Percentiles rank a stretch among this genome's conserved stretches.
phyloP scores from a whole-genome alignment of 2,113 vertebrate species.

The Cebidichthys violaceus region DNA sequence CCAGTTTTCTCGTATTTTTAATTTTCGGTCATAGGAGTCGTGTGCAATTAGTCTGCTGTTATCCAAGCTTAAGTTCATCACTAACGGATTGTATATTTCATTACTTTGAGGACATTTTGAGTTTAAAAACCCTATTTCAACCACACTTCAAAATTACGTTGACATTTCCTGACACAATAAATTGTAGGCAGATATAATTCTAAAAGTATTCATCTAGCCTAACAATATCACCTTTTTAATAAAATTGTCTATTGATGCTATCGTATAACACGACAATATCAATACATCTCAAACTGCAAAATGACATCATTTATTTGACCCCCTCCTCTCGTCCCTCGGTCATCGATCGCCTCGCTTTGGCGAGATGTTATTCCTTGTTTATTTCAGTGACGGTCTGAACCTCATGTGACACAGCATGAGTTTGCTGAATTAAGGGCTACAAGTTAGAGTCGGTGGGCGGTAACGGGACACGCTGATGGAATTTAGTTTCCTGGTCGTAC shows the following conservation, averaged over 20 bases:
- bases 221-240: background rate
- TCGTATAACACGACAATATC: background rate
- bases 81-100: too few relatives aligned
- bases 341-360: too few relatives aligned
- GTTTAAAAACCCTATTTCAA: background rate
- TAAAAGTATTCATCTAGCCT: background rate
- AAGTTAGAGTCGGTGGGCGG: too few relatives aligned
- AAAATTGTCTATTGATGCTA: background rate
- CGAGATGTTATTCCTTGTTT: too few relatives aligned
- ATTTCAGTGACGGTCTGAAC: too few relatives aligned
- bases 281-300: background rate
- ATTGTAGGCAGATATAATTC: background rate
- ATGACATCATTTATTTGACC: background rate
- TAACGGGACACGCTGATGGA: background rate
- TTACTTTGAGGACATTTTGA: background rate
- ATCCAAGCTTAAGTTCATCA: background rate
- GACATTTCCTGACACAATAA: too few relatives aligned
- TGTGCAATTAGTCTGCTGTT: background rate
- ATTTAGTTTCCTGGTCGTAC: conserved; percentile 37
- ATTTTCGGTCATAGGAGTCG: too few relatives aligned
- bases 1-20: background rate
- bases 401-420: too few relatives aligned
- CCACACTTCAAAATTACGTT: too few relatives aligned
- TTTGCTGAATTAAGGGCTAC: too few relatives aligned
- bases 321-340: too few relatives aligned